phyloP scores from a whole-genome alignment of 1,140 invertebrate genomes.

The Sycophila sp. region DNA sequence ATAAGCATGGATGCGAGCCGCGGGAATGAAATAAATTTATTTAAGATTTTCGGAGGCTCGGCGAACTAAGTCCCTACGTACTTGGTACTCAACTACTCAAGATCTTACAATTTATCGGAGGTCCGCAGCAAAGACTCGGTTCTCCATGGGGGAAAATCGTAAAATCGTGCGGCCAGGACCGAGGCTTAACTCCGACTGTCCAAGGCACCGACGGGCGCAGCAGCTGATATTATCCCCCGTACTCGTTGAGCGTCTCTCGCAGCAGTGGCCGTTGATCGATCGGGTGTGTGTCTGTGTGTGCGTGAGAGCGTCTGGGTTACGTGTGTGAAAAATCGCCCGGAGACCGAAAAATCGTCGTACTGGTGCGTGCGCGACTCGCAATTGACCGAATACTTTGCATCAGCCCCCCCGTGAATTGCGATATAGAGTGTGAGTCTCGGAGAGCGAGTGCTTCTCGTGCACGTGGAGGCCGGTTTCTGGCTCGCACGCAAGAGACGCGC shows the following conservation, averaged over 20 bases:
- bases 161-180: background rate
- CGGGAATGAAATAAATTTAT: too few relatives aligned
- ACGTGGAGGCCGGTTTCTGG: constrained; percentile 21
- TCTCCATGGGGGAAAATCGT: too few relatives aligned
- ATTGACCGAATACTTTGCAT: constrained; percentile 31
- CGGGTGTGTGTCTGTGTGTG: too few relatives aligned
- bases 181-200: background rate
- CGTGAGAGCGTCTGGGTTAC: background rate
- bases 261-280: too few relatives aligned
- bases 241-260: background rate
- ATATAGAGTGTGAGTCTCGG: background rate
- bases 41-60: too few relatives aligned
- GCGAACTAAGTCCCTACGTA: background rate
- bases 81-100: background rate
- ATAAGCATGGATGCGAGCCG: too few relatives aligned
- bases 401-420: constrained; percentile 5
- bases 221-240: background rate
- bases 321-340: background rate
- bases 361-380: background rate
- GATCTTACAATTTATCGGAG: background rate
- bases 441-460: background rate
- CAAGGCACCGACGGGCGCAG: background rate
- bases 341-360: background rate
- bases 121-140: too few relatives aligned
- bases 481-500: background rate